Evolutionary conservation across 2,888 invertebrate genomes (phyloP), one percentile per base, ranked within the genome.

Genomic region (Poecilus cupreus): DNA sequence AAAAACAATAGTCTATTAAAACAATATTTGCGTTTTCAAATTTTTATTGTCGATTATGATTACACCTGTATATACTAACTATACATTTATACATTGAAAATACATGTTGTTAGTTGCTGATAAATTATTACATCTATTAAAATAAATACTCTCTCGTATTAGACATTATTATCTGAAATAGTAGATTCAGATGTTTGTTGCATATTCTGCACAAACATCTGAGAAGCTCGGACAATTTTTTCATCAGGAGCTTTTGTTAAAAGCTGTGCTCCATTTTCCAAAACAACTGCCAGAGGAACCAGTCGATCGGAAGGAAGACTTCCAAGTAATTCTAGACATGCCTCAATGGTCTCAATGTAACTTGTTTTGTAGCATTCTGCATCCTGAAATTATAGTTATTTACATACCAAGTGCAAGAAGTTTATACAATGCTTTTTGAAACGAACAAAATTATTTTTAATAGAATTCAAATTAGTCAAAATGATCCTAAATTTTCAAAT

Each of bases 311-410:
- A 86, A 3, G 88, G 85, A 75, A 89, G 84, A 84, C 89, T 89
- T 37, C 87, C 87, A 68, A 89, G 83, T 26, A 97, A 91, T 87
- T 97, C 96, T 87, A 98, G 92, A 83, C 96, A 94, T 20, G 96
- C 95, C 87, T 95, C 94, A 85, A 98, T 91, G 85, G 96, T 94
- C 88, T 97, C 96, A 26, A 96, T 94, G 90, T 96, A 94, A 18
- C 97, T 95, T 80, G 93, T 93, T 82, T 95, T 92, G 87, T 95
- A 96, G 16, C 96, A 96, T 86, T 97, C 97, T 77, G 94, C 94
- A 88, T 98, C 96, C 94, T 95, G 89, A 85, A 88, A 74, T 70
- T 8, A 39, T 26, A 64, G 32, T 18, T 4, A 11, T 22, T 64
- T 32, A 37, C 39, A n/a, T 3, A 24, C 8, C 11, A 3, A 82